Conservation (phyloP, 1,140 invertebrate species). For the Drosophila fuyamai region DNA sequence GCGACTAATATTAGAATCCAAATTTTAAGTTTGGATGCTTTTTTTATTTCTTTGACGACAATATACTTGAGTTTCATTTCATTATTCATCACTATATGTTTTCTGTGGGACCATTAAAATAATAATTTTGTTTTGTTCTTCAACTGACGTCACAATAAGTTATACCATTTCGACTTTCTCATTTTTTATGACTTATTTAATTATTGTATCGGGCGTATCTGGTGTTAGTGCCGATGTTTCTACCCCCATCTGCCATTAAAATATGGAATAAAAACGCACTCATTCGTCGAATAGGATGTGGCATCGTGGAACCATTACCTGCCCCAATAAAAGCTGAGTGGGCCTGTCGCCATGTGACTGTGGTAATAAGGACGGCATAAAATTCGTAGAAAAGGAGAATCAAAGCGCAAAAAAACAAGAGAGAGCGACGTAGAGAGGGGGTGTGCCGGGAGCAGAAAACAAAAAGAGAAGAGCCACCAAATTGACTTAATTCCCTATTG, state of each 20-base stretch:
- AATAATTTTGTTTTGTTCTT: neutral
- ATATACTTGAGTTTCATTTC: too few species aligned
- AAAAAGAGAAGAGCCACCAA: conserved; percentile 31
- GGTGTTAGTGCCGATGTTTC: neutral
- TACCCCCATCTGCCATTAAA: conserved; percentile 6
- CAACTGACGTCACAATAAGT: neutral
- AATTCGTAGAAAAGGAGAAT: conserved; percentile 44
- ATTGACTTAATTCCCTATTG: conserved; percentile 56
- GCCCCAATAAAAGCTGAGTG: conserved; percentile 53
- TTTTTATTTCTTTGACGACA: too few species aligned
- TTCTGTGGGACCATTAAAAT: too few species aligned
- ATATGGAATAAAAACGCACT: conserved; percentile 11
- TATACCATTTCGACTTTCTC: neutral
- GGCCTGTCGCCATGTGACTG: conserved; percentile 42
- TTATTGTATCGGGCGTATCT: neutral
- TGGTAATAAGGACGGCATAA: conserved; percentile 45
- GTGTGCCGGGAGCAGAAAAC: conserved; percentile 4
- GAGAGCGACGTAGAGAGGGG: neutral
- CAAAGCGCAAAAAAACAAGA: conserved; percentile 19
- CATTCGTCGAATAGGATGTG: conserved; percentile 19
- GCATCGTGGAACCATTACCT: conserved; percentile 58
- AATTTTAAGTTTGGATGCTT: too few species aligned
- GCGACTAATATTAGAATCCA: too few species aligned
- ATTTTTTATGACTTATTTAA: neutral
- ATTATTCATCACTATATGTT: too few species aligned